These are phyloP conservation scores for Arctocebus calabarensis DNA, from an alignment of 2,797 vertebrate genomes.

Conservation along the genomic window DNA sequence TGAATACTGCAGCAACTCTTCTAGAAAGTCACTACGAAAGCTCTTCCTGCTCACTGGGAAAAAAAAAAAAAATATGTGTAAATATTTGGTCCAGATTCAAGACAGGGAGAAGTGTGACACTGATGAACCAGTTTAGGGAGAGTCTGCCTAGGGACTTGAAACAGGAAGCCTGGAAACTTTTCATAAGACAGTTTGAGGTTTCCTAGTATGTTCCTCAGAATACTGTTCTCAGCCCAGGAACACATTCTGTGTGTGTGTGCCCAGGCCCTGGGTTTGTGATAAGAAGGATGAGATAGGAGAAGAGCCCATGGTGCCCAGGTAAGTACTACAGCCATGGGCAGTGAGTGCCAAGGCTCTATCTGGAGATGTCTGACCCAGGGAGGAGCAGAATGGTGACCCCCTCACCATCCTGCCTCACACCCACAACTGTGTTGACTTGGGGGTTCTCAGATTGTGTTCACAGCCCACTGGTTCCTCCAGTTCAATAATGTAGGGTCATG, in stretches of 20 bases:
- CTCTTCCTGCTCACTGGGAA: background rate
- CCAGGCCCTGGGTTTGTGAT: background rate
- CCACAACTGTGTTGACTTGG: background rate
- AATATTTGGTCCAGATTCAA: background rate
- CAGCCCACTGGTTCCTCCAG: background rate
- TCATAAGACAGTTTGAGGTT: background rate
- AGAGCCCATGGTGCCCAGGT: background rate
- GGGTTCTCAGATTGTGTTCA: background rate
- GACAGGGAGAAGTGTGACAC: background rate
- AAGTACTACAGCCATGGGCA: background rate
- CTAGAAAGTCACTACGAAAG: background rate
- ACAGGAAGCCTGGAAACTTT: background rate
- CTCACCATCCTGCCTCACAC: background rate
- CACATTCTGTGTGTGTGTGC: background rate
- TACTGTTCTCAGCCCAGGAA: background rate
- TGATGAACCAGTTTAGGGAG: background rate
- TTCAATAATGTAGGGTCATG: background rate
- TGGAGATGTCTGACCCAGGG: background rate
- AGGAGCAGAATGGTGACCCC: background rate
- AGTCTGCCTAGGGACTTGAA: background rate
- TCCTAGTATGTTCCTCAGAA: background rate
- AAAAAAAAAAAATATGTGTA: background rate
- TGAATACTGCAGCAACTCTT: too few species aligned
- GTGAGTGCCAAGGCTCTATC: background rate
- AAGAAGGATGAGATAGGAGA: background rate